A percentile compares a stretch with the other conserved stretches of the same genome.
Conservation (phyloP, 2,888 invertebrate genomes). For the Alitta virens region DNA sequence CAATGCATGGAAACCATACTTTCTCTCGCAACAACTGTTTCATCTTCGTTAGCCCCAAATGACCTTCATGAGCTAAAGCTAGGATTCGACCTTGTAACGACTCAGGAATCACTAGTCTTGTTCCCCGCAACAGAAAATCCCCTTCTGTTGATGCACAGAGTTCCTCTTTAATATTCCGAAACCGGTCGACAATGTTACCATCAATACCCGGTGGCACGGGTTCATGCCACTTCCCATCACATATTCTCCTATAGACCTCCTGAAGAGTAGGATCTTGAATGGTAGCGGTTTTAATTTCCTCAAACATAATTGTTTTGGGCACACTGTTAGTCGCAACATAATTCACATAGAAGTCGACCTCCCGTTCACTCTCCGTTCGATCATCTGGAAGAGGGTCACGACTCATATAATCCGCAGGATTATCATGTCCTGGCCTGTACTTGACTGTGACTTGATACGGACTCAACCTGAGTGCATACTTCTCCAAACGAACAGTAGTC, state of each 20-base stretch:
- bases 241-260: background rate
- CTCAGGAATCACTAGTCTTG: background rate
- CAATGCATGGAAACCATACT: conserved; percentile 13
- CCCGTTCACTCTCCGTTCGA: background rate
- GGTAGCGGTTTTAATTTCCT: background rate
- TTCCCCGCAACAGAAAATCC: too few relatives aligned
- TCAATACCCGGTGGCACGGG: background rate
- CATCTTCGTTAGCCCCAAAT: conserved; percentile 3
- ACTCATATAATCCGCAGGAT: conserved; percentile 14
- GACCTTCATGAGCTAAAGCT: conserved; percentile 15
- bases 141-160: too few relatives aligned
- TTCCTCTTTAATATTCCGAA: too few relatives aligned
- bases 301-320: background rate
- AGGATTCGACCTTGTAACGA: background rate
- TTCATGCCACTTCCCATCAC: background rate
- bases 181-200: too few relatives aligned
- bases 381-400: background rate
- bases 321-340: background rate
- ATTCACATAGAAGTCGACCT: background rate
- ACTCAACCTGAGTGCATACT: conserved; percentile 31
- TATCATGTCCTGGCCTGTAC: conserved; percentile 27
- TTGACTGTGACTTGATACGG: conserved; percentile 21
- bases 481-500: conserved; percentile 29
- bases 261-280: background rate
- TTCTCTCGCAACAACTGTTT: conserved; percentile 7